Evolutionary conservation across 2,113 vertebrate species (phyloP).

Genomic region (Carlito syrichta): DNA sequence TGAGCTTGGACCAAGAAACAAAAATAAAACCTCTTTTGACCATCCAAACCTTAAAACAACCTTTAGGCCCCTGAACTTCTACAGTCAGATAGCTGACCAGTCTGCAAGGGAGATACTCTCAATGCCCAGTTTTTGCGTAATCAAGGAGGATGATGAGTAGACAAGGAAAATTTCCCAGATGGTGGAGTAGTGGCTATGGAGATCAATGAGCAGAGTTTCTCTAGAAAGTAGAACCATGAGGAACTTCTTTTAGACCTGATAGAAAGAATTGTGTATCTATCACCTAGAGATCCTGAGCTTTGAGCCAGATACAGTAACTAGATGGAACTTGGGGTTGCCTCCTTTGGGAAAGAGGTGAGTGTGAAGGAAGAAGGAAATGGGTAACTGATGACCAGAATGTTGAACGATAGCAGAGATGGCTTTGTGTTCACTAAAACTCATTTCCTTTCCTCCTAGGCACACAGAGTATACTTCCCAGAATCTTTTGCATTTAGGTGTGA

Average conservation of each 20-base stretch:
- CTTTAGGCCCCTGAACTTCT: background rate
- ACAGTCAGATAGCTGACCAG: background rate
- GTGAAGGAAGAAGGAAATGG: background rate
- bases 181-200: background rate
- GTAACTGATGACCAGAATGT: background rate
- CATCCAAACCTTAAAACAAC: background rate
- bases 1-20: background rate
- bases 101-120: background rate
- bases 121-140: too few relatives aligned
- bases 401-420: background rate
- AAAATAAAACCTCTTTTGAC: background rate
- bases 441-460: background rate
- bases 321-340: background rate
- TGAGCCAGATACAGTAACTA: background rate
- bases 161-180: background rate
- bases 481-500: background rate
- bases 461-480: background rate
- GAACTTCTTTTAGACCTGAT: background rate
- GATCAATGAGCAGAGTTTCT: background rate
- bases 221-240: background rate
- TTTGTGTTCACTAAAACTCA: background rate
- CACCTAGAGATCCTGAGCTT: background rate
- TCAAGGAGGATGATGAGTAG: background rate
- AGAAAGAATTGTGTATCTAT: background rate
- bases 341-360: background rate